Base-by-base conservation (phyloP, 2,888 invertebrate genomes). In the Apodemia zela region DNA sequence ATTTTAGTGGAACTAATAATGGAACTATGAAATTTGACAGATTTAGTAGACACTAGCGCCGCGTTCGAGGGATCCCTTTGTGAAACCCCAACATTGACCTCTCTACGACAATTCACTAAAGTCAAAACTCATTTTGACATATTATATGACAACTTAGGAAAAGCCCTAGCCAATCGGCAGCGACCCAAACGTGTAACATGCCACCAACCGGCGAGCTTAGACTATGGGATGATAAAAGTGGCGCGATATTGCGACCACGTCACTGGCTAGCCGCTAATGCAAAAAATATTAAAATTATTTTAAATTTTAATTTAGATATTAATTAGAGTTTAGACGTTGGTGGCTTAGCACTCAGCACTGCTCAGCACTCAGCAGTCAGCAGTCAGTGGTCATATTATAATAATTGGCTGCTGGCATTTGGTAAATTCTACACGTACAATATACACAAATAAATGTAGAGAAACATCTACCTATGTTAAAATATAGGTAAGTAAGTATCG, bases 201-300 rank as follows among this genome's bases (percentile, higher is more conserved):
- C 54, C 21, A 54, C 54, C 54, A 54, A 54, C 54, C 54, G 54
- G 54, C 4, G 25, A 21, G 54, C 25, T 54, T 25, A 21, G 3
- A 13, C 54, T 4, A 54, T 54, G 15, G 54, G 21, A 54, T 54
- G 54, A 54, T 15, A 15, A 42, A 54, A 51, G 54, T 54, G 54
- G 54, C 54, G 54, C 54, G 54, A 54, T 54, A 54, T 13, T 54
- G 54, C 18, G 51, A 51, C 51, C 51, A 51, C 51, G 51, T 51
- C 51, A 51, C 21, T 51, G 38, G 38, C 13, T 38, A 8, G 11
- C 35, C 4, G 29, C 6, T 3, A 29, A 0, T 29, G 6, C 29
- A 29, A n/a, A n/a, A n/a, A n/a, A n/a, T n/a, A n/a, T n/a, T n/a
- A n/a, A n/a, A n/a, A n/a, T n/a, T n/a, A n/a, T n/a, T n/a, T n/a